phyloP scores from a whole-genome alignment of 2,113 vertebrate species.

The Hypanus sabinus region DNA sequence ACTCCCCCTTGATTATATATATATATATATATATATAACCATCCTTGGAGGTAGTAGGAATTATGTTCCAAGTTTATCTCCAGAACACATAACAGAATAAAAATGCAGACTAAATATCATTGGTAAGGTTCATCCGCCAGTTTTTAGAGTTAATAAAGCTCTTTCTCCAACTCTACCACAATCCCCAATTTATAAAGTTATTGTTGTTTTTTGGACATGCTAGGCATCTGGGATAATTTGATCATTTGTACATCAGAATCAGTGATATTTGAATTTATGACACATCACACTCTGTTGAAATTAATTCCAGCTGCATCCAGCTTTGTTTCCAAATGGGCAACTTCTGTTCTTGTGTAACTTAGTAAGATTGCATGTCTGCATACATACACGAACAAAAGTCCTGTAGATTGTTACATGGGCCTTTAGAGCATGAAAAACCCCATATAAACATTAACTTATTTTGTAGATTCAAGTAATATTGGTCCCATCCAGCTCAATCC shows the following conservation, averaged over 20 bases:
- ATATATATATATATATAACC: not conserved
- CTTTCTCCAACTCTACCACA: not conserved
- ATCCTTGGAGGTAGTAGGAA: not conserved
- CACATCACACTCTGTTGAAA: not conserved
- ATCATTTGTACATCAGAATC: not conserved
- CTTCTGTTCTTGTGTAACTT: not conserved
- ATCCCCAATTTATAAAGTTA: not conserved
- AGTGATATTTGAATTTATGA: not conserved
- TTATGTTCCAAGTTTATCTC: not conserved
- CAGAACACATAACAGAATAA: not conserved
- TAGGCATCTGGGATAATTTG: not conserved
- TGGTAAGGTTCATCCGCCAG: not conserved
- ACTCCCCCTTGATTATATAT: not conserved
- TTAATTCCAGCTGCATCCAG: not conserved
- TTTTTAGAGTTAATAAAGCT: not conserved
- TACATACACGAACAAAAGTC: not conserved
- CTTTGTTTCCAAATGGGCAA: not conserved
- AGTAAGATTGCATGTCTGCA: not conserved
- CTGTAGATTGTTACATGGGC: not conserved
- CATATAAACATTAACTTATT: not conserved
- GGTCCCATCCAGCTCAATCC: not conserved
- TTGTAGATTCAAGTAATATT: not conserved
- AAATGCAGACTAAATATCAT: not conserved
- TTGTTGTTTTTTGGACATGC: not conserved
- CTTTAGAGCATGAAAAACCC: not conserved